Evolutionary conservation across 2,888 invertebrate genomes (phyloP).

Genomic region (Hyposoter dolosus): DNA sequence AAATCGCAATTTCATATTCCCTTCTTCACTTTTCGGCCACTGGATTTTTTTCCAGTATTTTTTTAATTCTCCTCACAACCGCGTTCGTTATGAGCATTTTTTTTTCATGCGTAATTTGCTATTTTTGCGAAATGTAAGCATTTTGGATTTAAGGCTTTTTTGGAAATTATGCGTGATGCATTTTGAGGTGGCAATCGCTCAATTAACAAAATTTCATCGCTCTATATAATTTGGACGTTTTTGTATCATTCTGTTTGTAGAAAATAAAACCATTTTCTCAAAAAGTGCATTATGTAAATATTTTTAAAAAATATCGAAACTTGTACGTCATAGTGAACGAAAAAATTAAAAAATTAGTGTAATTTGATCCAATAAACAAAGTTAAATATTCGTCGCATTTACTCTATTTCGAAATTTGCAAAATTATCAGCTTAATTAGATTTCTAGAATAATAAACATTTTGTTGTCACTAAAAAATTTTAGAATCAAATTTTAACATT

Average conservation of each 20-base stretch:
- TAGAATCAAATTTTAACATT: not conserved
- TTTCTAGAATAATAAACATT: not conserved
- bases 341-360: constrained; percentile 5
- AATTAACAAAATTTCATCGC: not conserved
- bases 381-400: not conserved
- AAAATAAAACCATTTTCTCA: not conserved
- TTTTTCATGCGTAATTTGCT: not conserved
- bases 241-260: not conserved
- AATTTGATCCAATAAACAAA: not conserved
- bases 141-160: no score
- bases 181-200: not conserved
- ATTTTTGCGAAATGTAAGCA: no score
- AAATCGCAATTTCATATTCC: not conserved
- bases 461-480: not conserved
- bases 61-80: not conserved
- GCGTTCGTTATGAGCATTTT: not conserved
- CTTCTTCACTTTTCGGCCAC: not conserved
- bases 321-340: not conserved
- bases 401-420: no score
- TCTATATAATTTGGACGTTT: not conserved
- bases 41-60: no score
- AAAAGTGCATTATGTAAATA: not conserved
- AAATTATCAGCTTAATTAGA: not conserved
- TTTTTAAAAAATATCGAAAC: not conserved
- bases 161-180: no score